These are phyloP conservation scores for Rhodophaea formosa DNA, from an alignment of 2,888 invertebrate species.

Conservation along the genomic window DNA sequence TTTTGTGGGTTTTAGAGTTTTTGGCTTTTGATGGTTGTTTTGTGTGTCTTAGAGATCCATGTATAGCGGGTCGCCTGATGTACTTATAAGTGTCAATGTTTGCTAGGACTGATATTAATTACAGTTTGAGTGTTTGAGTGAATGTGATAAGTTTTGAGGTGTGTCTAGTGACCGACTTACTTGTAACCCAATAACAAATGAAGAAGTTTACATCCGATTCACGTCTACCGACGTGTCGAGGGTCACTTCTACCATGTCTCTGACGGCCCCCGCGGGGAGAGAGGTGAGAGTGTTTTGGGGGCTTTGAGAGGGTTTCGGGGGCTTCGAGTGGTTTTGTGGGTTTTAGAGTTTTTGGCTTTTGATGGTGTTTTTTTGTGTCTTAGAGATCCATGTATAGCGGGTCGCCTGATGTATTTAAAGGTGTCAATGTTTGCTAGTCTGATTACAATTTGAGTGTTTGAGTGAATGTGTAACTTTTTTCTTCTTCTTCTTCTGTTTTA, in stretches of 20 bases:
- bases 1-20: neutral
- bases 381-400: neutral
- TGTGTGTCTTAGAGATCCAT: neutral
- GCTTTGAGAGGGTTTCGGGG: neutral
- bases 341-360: neutral
- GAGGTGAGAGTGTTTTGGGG: slow-evolving; percentile 31
- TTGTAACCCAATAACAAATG: slow-evolving; percentile 61
- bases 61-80: neutral
- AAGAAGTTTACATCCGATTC: slow-evolving; percentile 60
- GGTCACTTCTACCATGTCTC: slow-evolving; percentile 39
- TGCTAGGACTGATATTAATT: no score
- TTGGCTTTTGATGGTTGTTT: no score
- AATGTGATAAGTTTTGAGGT: no score
- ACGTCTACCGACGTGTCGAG: slow-evolving; percentile 44
- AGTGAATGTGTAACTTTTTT: no score
- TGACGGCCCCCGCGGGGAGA: slow-evolving; percentile 28
- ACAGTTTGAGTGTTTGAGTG: no score
- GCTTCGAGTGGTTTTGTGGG: neutral
- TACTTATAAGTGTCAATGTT: neutral
- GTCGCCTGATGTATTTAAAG: neutral
- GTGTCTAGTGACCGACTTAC: no score
- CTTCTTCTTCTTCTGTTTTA: no score
- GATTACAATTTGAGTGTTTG: no score
- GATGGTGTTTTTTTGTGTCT: no score
- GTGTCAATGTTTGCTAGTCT: no score